A percentile compares a stretch with the other conserved stretches of the same genome.
Conservation (phyloP, 2,888 invertebrate genomes). For the Plagodis dolabraria region DNA sequence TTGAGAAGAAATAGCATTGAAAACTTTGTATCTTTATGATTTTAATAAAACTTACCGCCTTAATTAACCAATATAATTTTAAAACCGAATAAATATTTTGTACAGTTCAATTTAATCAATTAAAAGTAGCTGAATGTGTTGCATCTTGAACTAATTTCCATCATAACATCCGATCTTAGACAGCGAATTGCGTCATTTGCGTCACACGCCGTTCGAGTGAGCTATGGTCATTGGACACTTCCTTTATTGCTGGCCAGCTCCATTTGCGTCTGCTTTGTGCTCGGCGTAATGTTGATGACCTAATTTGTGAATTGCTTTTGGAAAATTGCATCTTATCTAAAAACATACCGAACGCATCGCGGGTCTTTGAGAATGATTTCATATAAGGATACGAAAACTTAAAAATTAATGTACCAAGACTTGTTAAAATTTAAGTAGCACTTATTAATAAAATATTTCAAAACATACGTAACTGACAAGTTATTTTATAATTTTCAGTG, state of each 20-base stretch:
- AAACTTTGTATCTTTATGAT: too few species aligned
- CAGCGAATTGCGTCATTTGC: slow-evolving; percentile 33
- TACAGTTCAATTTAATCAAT: too few species aligned
- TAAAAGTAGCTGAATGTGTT: not conserved
- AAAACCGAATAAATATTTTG: too few species aligned
- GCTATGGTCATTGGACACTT: slow-evolving; percentile 60
- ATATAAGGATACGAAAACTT: not conserved
- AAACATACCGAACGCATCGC: not conserved
- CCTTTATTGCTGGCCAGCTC: slow-evolving; percentile 43
- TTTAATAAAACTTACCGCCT: too few species aligned
- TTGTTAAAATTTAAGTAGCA: too few species aligned
- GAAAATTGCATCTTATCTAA: not conserved
- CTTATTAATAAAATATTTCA: too few species aligned
- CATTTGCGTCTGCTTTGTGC: slow-evolving; percentile 40
- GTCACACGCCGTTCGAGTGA: slow-evolving; percentile 53
- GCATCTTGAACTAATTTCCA: slow-evolving; percentile 15
- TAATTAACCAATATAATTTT: too few species aligned
- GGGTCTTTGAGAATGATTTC: not conserved
- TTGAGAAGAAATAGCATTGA: too few species aligned
- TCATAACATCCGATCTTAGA: slow-evolving; percentile 5
- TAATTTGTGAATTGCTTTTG: slow-evolving; percentile 10
- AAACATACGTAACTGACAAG: too few species aligned
- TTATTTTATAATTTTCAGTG: too few species aligned
- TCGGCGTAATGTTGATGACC: slow-evolving; percentile 31
- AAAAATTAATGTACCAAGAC: too few species aligned